These are phyloP conservation scores for Solenopsis fugax DNA, from an alignment of 1,140 invertebrate genomes.

Conservation along the genomic window DNA sequence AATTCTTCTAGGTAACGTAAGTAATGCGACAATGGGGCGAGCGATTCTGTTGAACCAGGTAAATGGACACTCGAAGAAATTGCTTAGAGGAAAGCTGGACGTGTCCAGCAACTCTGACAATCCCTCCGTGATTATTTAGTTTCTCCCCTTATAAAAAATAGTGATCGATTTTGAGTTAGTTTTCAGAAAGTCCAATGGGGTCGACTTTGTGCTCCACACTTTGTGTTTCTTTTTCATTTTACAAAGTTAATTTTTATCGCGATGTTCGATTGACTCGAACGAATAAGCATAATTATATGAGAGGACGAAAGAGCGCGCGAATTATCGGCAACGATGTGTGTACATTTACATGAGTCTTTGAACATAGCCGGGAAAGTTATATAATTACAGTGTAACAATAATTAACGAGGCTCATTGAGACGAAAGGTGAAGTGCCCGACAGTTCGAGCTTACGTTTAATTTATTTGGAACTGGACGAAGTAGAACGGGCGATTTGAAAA, in stretches of 20 bases:
- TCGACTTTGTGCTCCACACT: neutral
- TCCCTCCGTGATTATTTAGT: neutral
- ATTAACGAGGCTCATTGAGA: slow-evolving; percentile 58
- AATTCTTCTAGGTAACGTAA: slow-evolving; percentile 53
- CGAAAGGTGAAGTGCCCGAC: neutral
- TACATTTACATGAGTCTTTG: slow-evolving; percentile 75
- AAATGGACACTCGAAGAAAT: slow-evolving; percentile 5
- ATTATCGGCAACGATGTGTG: slow-evolving; percentile 78
- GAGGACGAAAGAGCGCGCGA: slow-evolving; percentile 55
- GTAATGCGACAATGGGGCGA: slow-evolving; percentile 40
- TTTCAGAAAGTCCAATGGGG: neutral
- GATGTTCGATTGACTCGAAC: slow-evolving; percentile 63
- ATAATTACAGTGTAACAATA: slow-evolving; percentile 73
- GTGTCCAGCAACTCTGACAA: neutral
- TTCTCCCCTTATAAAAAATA: neutral
- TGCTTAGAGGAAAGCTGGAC: neutral
- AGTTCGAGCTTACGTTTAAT: slow-evolving; percentile 23
- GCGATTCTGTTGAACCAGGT: slow-evolving; percentile 39
- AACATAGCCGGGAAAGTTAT: slow-evolving; percentile 70
- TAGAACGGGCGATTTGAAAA: neutral
- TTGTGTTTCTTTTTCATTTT: neutral
- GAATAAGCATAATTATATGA: slow-evolving; percentile 61
- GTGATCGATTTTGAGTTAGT: neutral
- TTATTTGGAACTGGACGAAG: slow-evolving; percentile 36
- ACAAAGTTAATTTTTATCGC: neutral